A percentile compares a stretch with the other conserved stretches of the same genome.
phyloP scores from a whole-genome alignment of 2,888 invertebrate genomes.

The Epinotia nisella region DNA sequence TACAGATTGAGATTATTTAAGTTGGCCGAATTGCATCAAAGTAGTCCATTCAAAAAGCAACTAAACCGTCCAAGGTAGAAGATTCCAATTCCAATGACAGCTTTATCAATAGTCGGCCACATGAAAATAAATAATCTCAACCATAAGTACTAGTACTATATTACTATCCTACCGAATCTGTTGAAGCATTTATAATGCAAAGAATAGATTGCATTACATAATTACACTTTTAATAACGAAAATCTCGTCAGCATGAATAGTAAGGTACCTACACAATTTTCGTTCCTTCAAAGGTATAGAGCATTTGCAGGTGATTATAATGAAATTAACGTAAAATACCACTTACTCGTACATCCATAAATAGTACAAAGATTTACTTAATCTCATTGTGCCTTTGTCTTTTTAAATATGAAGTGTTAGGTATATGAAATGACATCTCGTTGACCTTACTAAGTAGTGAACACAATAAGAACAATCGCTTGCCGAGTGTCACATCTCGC shows the following conservation, averaged over 20 bases:
- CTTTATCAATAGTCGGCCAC: no score
- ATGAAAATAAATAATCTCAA: no score
- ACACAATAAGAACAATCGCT: constrained; percentile 17
- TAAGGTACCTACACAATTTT: not conserved
- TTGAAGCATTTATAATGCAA: constrained; percentile 57
- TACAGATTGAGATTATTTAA: no score
- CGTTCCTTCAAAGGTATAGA: not conserved
- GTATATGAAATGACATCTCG: not conserved
- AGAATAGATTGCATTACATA: constrained; percentile 52
- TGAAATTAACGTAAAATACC: not conserved
- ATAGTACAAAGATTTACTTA: not conserved
- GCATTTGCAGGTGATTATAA: not conserved
- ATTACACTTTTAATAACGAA: constrained; percentile 34
- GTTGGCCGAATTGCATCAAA: no score
- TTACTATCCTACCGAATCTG: constrained; percentile 29
- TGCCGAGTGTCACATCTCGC: constrained; percentile 53
- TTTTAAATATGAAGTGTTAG: not conserved
- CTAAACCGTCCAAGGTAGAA: no score
- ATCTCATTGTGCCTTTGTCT: not conserved
- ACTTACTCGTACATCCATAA: not conserved
- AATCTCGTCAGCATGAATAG: not conserved
- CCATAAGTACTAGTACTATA: not conserved
- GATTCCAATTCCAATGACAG: no score
- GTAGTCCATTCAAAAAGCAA: no score
- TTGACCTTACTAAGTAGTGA: constrained; percentile 23